Conservation (phyloP, 2,113 vertebrate species). For the Peromyscus maniculatus region DNA sequence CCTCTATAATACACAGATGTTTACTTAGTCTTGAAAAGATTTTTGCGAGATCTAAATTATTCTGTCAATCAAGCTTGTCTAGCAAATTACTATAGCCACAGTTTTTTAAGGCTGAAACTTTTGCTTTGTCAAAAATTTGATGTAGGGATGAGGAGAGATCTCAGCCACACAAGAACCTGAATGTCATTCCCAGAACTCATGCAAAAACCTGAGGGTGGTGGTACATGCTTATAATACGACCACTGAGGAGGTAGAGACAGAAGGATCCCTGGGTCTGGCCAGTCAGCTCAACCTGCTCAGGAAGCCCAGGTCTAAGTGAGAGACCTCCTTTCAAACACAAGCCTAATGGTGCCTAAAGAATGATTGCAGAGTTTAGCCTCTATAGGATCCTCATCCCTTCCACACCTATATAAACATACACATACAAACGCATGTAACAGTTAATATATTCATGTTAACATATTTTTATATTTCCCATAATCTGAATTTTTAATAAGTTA, state of each 20-base stretch:
- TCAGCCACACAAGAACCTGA: not conserved
- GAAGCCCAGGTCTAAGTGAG: not conserved
- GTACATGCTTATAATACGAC: not conserved
- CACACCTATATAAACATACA: not conserved
- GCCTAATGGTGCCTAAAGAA: too few relatives aligned
- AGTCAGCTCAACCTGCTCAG: not conserved
- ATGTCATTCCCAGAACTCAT: not conserved
- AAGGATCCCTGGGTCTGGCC: too few relatives aligned
- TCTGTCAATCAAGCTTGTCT: not conserved
- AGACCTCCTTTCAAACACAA: not conserved
- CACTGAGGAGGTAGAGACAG: not conserved
- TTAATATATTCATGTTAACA: not conserved
- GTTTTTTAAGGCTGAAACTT: constrained; percentile 43
- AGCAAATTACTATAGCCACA: constrained; percentile 37
- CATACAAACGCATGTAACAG: not conserved
- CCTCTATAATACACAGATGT: not conserved
- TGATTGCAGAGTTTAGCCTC: not conserved
- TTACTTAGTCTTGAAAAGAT: not conserved
- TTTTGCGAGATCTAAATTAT: constrained; percentile 38
- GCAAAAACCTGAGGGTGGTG: not conserved
- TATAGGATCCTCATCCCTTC: too few relatives aligned
- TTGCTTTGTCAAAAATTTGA: constrained; percentile 5
- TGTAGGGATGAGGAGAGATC: not conserved
- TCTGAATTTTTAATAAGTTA: constrained; percentile 20
- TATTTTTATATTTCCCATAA: not conserved